Conservation (phyloP, 2,113 vertebrate genomes). For the Steatornis caripensis region DNA sequence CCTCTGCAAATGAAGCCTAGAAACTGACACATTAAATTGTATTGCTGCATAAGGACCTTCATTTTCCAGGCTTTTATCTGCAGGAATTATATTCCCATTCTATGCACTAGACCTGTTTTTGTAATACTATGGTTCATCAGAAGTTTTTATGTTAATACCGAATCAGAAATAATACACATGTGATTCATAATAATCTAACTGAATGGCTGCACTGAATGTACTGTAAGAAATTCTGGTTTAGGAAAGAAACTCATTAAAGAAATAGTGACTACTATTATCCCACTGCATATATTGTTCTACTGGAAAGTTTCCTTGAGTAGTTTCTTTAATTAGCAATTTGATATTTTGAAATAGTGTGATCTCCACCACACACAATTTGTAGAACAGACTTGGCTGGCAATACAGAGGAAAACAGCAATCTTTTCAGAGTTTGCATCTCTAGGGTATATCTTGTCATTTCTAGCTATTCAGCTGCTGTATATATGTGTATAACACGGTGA, state of each 20-base stretch:
- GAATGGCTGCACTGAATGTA: slow-evolving; percentile 43
- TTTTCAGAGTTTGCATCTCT: slow-evolving; percentile 44
- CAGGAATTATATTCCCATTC: slow-evolving; percentile 12
- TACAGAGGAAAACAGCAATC: slow-evolving; percentile 44
- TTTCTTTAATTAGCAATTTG: slow-evolving; percentile 63
- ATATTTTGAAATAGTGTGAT: slow-evolving; percentile 52
- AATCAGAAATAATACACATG: slow-evolving; percentile 64
- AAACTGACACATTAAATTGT: neutral
- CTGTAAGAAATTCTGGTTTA: slow-evolving; percentile 32
- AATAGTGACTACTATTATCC: slow-evolving; percentile 61
- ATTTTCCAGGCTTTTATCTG: slow-evolving; percentile 26
- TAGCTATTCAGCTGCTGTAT: neutral
- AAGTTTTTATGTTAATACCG: slow-evolving; percentile 49
- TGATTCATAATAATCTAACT: slow-evolving; percentile 62
- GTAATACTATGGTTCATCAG: slow-evolving; percentile 38
- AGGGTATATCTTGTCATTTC: slow-evolving; percentile 49
- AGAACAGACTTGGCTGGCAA: slow-evolving; percentile 40
- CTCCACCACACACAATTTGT: slow-evolving; percentile 31
- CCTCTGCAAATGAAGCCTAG: neutral
- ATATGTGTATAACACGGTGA: neutral
- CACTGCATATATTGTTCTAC: slow-evolving; percentile 57
- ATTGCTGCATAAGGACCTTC: slow-evolving; percentile 21
- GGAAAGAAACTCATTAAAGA: slow-evolving; percentile 61
- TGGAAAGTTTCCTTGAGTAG: slow-evolving; percentile 53
- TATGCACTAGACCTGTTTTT: slow-evolving; percentile 30